Base-by-base conservation (phyloP, 2,797 vertebrate species). In the Gymnodraco acuticeps region DNA sequence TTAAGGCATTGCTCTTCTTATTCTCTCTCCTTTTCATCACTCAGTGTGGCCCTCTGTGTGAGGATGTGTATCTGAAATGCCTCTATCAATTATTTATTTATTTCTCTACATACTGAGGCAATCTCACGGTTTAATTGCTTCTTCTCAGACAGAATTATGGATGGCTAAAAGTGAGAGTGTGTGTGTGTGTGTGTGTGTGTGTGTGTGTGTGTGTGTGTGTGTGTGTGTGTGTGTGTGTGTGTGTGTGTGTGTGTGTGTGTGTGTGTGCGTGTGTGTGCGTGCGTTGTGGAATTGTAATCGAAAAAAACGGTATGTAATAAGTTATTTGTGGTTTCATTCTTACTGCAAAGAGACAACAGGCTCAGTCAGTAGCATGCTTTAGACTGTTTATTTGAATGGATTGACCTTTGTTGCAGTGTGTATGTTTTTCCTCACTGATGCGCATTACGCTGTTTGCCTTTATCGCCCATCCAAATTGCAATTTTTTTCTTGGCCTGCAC, bases 401-500 rank as follows among this genome's bases (percentile, higher is more conserved):
- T 6, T 87, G 80, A 82, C 81, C 85, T 87, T 87, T 86, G 79
- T 68, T 16, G 53, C 62, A 5, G 63, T 64, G 77, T 76, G 67
- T 64, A 16, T 72, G 62, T 79, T 56, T 82, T 54, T 60, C 12
- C 66, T 76, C 58, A 33, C 63, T 66, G 55, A 81, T 73, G 27
- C 73, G 50, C 76, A 74, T 89, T 77, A 77, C 72, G 60, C 81
- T 85, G 82, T 81, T 84, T 75, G 68, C 65, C 77, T 80, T 87
- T 68, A 77, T 80, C 68, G 51, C 52, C 16, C 15, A 70, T 85
- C 80, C 77, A 86, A 87, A 85, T 89, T 47, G 27, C 75, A 62
- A 41, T 74, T 70, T 78, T 56, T 58, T 73, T 70, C 74, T 86
- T 83, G 82, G 81, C 82, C 66, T 67, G 55, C 53, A 55, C 54